phyloP scores from a whole-genome alignment of 2,797 vertebrate genomes.

The Phoebastria nigripes region DNA sequence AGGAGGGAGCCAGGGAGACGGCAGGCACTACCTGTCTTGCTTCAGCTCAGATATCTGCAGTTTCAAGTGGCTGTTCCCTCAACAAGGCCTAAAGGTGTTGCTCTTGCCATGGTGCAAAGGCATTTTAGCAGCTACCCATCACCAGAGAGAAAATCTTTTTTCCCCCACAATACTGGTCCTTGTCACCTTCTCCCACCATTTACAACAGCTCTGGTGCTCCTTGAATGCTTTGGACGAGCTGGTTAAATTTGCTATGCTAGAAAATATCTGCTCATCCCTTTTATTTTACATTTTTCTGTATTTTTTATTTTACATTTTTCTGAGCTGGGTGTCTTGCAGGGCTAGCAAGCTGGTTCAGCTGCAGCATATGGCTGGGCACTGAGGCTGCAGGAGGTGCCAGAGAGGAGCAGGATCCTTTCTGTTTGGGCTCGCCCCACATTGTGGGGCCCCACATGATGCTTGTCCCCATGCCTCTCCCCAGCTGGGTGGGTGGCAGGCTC shows the following conservation, averaged over 20 bases:
- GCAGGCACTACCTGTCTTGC: neutral
- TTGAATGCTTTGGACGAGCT: neutral
- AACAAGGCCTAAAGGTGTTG: neutral
- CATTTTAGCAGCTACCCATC: neutral
- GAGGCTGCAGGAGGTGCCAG: neutral
- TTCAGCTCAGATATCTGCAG: neutral
- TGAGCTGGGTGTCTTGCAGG: neutral
- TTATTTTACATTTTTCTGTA: neutral
- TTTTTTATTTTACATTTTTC: neutral
- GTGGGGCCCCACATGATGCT: neutral
- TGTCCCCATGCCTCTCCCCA: neutral
- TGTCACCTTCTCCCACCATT: neutral
- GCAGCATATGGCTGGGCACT: neutral
- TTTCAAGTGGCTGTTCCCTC: neutral
- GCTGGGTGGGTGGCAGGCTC: neutral
- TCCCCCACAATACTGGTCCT: accelerated
- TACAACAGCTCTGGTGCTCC: neutral
- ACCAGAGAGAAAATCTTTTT: neutral
- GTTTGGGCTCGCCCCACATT: neutral
- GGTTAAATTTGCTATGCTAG: neutral
- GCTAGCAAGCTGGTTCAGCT: neutral
- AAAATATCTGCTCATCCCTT: neutral
- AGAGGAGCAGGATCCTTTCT: neutral
- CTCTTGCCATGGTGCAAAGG: neutral
- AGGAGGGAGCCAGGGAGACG: neutral